Percentiles rank a stretch among this genome's conserved stretches.
These are phyloP conservation scores for Auanema freiburgensis DNA, from an alignment of 2,888 invertebrate species.

Conservation along the genomic window DNA sequence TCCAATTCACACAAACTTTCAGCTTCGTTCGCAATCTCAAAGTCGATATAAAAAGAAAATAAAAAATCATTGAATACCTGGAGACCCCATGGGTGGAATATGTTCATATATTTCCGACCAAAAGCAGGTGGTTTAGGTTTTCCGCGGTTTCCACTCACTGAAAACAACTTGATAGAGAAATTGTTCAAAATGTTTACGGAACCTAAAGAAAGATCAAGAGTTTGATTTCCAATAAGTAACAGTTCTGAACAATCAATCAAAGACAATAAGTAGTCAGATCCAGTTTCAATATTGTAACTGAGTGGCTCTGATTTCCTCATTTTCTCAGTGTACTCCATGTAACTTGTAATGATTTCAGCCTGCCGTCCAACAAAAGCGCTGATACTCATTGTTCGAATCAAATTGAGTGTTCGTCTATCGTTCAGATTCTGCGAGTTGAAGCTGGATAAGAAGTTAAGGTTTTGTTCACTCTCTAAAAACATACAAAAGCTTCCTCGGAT, in stretches of 20 bases:
- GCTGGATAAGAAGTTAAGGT: no score
- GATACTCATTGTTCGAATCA: no score
- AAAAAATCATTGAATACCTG: constrained; percentile 32
- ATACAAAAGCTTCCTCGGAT: no score
- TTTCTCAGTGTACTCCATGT: constrained; percentile 23
- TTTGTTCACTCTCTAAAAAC: no score
- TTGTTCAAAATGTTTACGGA: constrained; percentile 2
- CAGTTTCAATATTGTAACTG: no score
- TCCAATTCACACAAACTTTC: constrained; percentile 33
- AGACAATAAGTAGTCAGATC: constrained; percentile 41
- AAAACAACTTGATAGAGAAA: constrained; percentile 2
- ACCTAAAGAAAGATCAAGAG: constrained; percentile 29
- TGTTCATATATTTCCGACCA: constrained; percentile 25
- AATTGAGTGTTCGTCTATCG: no score
- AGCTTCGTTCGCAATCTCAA: constrained; percentile 47
- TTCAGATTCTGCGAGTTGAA: no score
- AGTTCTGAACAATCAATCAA: constrained; percentile 48
- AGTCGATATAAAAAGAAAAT: neutral
- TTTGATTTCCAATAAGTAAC: constrained; percentile 39
- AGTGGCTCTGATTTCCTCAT: constrained; percentile 16
- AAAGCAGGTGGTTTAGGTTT: neutral
- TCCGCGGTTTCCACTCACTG: constrained; percentile 15
- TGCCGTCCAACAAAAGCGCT: no score
- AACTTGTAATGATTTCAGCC: neutral
- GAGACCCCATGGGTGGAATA: constrained; percentile 58